Conservation (phyloP, 1,140 invertebrate genomes). For the Drosophila trapezifrons region DNA sequence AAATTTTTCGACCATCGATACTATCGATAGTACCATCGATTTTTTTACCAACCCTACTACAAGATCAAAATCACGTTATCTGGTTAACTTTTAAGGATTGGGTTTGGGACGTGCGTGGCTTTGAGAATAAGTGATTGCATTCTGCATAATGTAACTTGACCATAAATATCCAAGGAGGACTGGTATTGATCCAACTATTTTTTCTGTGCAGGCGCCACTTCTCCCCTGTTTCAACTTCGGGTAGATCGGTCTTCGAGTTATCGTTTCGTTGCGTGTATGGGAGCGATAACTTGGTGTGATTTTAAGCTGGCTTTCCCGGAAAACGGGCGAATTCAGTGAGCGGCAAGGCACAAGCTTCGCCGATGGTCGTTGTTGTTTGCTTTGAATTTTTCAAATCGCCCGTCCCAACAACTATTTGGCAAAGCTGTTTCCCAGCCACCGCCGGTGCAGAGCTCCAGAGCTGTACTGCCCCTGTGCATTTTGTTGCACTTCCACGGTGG, state of each 20-base stretch:
- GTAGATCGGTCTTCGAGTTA: slow-evolving; percentile 39
- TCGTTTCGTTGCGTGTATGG: slow-evolving; percentile 47
- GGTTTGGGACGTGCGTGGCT: no score
- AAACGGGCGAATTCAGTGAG: slow-evolving; percentile 12
- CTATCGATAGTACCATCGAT: no score
- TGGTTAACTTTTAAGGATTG: no score
- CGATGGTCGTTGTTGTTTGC: slow-evolving; percentile 58
- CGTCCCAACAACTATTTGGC: slow-evolving; percentile 59
- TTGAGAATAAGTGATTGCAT: no score
- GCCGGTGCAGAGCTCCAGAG: slow-evolving; percentile 46
- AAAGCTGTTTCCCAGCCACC: slow-evolving; percentile 53
- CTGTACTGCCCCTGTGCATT: slow-evolving; percentile 61
- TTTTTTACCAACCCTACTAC: no score
- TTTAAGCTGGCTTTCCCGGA: slow-evolving; percentile 46
- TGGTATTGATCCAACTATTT: background rate
- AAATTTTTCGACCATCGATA: no score
- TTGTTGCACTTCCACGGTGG: slow-evolving; percentile 64
- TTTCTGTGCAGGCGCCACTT: slow-evolving; percentile 14
- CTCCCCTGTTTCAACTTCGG: slow-evolving; percentile 4
- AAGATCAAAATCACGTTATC: no score
- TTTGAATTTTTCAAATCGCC: slow-evolving; percentile 75
- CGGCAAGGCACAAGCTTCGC: slow-evolving; percentile 44
- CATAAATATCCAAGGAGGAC: background rate
- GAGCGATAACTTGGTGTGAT: slow-evolving; percentile 59
- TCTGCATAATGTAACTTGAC: no score